Percentiles rank a stretch among this genome's conserved stretches.
These are phyloP conservation scores for Zeugodacus cucurbitae DNA, from an alignment of 1,140 invertebrate species.

Conservation along the genomic window DNA sequence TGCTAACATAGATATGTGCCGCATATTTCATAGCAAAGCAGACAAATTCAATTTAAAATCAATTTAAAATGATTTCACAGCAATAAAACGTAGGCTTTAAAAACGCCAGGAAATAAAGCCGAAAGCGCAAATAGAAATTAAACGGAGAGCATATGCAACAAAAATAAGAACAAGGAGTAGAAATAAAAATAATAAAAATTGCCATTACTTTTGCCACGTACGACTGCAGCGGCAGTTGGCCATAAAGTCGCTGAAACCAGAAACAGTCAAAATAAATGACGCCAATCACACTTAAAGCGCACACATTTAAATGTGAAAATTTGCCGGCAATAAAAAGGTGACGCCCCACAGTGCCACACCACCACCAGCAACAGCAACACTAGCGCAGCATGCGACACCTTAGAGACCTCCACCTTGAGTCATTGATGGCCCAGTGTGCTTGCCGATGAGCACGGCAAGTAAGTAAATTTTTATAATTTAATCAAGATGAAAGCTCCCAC, in stretches of 20 bases:
- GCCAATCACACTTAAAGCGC: not conserved
- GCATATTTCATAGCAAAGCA: not conserved
- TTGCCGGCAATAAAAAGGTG: not conserved
- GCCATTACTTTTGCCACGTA: not conserved
- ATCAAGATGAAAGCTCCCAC: not conserved
- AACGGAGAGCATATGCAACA: not conserved
- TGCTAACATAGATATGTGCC: not conserved
- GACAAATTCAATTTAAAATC: conserved; percentile 12
- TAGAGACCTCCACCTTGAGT: fast-evolving
- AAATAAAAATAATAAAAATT: not conserved
- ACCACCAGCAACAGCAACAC: not conserved
- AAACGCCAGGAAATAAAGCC: not conserved
- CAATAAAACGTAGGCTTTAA: not conserved
- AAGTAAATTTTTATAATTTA: conserved; percentile 31
- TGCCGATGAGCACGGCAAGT: not conserved
- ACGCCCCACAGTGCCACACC: not conserved
- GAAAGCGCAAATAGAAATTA: not conserved
- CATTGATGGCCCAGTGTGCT: not conserved
- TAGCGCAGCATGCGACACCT: not conserved
- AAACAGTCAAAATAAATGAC: not conserved
- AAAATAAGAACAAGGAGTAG: not conserved
- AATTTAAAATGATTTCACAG: conserved; percentile 26
- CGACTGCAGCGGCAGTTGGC: not conserved
- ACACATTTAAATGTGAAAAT: not conserved
- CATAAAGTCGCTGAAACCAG: not conserved